Percentiles rank a stretch among this genome's conserved stretches.
Conservation (phyloP, 1,140 invertebrate genomes). For the Bilobella aurantiaca region DNA sequence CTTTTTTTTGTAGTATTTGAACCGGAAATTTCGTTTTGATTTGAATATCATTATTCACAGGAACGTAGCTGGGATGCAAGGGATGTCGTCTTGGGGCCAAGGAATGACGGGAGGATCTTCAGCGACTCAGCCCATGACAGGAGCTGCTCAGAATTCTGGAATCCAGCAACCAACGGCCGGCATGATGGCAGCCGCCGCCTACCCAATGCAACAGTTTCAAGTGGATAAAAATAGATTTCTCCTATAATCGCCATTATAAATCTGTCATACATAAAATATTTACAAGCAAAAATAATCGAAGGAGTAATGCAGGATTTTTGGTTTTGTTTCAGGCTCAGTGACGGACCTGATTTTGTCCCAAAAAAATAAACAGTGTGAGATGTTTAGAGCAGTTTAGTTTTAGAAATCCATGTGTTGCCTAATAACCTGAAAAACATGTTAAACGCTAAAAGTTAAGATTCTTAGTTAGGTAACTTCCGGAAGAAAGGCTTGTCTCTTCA, state of each 20-base stretch:
- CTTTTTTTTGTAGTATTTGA: no score
- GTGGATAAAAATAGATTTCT: conserved; percentile 15
- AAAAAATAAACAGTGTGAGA: background rate
- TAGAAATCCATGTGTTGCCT: conserved; percentile 10
- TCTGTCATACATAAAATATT: background rate
- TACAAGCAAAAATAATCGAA: background rate
- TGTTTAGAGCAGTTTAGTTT: background rate
- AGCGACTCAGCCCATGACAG: conserved; percentile 24
- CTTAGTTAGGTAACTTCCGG: background rate
- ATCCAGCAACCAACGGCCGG: conserved; percentile 31
- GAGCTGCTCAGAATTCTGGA: conserved; percentile 28
- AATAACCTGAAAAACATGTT: background rate
- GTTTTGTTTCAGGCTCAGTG: conserved; percentile 28
- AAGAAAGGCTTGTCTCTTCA: background rate
- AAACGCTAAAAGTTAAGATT: background rate
- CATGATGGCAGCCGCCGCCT: conserved; percentile 31
- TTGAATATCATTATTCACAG: no score
- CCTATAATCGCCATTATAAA: background rate
- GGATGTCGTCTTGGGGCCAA: conserved; percentile 34
- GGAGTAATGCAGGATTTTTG: background rate
- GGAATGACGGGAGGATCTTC: conserved; percentile 29
- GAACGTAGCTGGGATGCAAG: conserved; percentile 32
- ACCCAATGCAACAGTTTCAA: conserved; percentile 35
- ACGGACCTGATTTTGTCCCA: conserved; percentile 22
- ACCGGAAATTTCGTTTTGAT: no score